Evolutionary conservation across 2,797 vertebrate genomes (phyloP).

Genomic region (Carduelis carduelis): DNA sequence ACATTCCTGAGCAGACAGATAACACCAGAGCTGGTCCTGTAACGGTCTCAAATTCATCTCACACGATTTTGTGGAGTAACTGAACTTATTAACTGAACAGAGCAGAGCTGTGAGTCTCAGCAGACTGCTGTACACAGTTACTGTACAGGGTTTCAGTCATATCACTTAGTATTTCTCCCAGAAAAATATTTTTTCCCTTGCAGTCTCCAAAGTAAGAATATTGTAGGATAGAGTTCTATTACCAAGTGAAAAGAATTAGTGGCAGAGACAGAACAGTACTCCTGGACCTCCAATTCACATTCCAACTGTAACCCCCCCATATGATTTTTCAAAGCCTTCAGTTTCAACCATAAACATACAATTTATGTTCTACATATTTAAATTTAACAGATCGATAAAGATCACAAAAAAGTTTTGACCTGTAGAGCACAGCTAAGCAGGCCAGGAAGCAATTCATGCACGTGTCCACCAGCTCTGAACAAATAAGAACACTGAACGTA

Average conservation of each 20-base stretch:
- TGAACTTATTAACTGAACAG: neutral
- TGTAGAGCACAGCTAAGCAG: neutral
- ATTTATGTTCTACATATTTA: neutral
- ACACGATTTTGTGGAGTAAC: neutral
- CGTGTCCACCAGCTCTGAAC: neutral
- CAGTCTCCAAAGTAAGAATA: neutral
- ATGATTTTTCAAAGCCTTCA: neutral
- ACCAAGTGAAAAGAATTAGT: neutral
- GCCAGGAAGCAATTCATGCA: neutral
- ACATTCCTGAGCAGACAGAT: neutral
- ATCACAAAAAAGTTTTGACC: neutral
- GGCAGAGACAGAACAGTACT: rapidly evolving
- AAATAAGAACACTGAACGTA: rapidly evolving
- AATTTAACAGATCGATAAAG: neutral
- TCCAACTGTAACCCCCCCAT: neutral
- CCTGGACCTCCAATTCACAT: neutral
- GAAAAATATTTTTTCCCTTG: neutral
- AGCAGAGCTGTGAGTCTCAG: neutral
- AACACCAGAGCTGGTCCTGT: neutral
- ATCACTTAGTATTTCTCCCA: neutral
- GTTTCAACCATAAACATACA: neutral
- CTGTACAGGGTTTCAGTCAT: neutral
- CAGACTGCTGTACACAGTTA: neutral
- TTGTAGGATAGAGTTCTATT: rapidly evolving
- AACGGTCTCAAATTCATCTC: neutral